Conservation (phyloP, 1,140 invertebrate species). For the Caenorhabditis brenneri region DNA sequence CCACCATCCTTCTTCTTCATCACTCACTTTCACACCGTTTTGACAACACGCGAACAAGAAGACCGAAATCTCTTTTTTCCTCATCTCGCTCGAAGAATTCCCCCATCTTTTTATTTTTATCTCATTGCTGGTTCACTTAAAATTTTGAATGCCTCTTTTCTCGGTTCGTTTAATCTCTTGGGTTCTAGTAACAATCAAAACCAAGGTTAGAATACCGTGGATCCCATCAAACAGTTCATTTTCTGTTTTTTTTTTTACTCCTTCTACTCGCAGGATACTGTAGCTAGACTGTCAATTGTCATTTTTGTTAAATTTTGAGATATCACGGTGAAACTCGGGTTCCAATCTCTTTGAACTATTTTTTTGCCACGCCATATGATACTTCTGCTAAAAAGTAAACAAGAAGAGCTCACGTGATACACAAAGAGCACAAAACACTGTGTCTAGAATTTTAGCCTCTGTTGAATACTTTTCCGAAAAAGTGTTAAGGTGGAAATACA, state of each 20-base stretch:
- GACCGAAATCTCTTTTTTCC: conserved; percentile 3
- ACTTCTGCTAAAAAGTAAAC: conserved; percentile 21
- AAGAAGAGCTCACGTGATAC: conserved; percentile 17
- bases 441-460: neutral
- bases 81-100: neutral
- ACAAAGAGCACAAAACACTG: neutral
- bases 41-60: conserved; percentile 42
- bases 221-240: no score
- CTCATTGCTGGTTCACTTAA: neutral
- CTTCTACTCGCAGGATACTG: neutral
- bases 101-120: neutral
- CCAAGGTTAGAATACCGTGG: neutral
- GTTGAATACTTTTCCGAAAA: no score
- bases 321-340: neutral
- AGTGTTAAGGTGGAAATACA: neutral
- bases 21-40: conserved; percentile 40
- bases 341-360: neutral
- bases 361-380: neutral
- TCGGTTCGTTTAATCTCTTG: neutral
- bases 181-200: neutral
- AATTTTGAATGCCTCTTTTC: neutral
- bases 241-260: neutral
- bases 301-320: no score
- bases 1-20: conserved; percentile 11
- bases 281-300: no score